Percentiles rank a stretch among this genome's conserved stretches.
phyloP scores from a whole-genome alignment of 2,113 vertebrate species.

The Indri indri region DNA sequence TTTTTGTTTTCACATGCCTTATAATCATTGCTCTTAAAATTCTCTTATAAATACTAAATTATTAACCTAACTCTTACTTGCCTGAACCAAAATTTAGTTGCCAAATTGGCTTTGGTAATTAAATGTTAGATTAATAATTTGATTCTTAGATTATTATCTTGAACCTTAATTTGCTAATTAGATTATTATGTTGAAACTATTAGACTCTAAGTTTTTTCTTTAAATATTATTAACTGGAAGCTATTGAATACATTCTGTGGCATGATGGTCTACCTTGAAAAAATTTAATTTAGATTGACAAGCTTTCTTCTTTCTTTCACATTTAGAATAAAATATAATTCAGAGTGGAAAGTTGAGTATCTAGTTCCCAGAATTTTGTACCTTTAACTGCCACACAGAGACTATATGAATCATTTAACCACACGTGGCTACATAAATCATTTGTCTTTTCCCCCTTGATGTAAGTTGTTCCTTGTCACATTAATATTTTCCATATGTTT shows the following conservation, averaged over 20 bases:
- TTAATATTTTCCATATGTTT: neutral
- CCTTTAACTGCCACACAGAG: neutral
- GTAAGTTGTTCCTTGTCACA: neutral
- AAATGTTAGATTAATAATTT: neutral
- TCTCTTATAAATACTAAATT: neutral
- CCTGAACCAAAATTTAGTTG: neutral
- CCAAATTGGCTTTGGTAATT: neutral
- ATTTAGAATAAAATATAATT: slow-evolving; percentile 21
- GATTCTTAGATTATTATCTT: neutral
- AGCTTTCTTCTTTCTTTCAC: neutral
- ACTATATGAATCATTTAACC: neutral
- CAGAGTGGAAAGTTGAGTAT: neutral
- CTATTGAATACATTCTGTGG: neutral
- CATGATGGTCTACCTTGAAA: neutral
- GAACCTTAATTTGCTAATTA: neutral
- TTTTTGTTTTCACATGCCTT: neutral
- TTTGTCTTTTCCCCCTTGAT: neutral
- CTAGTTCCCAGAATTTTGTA: neutral
- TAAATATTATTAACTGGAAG: neutral
- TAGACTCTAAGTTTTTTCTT: neutral
- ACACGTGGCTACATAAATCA: neutral
- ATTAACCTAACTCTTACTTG: neutral
- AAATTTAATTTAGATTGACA: neutral
- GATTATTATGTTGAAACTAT: neutral
- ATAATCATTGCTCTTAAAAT: neutral